Base-by-base conservation (phyloP, 2,797 vertebrate species). In the Mionectes olivaceus region DNA sequence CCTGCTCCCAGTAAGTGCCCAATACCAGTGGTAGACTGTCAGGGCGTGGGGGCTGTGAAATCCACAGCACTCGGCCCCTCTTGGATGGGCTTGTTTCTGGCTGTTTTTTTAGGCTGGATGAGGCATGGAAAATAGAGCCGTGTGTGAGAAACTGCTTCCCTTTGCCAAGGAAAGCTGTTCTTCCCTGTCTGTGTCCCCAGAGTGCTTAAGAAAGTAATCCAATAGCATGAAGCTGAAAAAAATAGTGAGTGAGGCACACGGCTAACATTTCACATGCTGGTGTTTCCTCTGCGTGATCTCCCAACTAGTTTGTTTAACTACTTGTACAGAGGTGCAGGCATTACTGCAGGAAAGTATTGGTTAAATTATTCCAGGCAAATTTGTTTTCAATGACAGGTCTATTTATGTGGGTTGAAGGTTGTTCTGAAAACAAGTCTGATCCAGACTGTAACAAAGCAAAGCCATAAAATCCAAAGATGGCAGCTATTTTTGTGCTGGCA, bases 91-190 rank as follows among this genome's bases (percentile, higher is more conserved):
- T 56, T 86, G 22, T 18, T 80, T 56, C 61, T 50, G 43, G 41
- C 33, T 93, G 76, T 19, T 81, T 91, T 85, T 71, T 68, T 73
- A 93, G 73, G 87, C 73, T 86, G 71, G 69, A 88, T 91, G 87
- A 91, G 85, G 82, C 87, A 86, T 61, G 61, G 87, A 87, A 94
- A 95, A 93, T 11, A 91, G 55, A 87, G 57, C 57, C 0, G 0
- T 55, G 87, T 87, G 76, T 88, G 93, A 95, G 89, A 93, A 96
- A 93, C 43, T 11, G 77, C 65, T 19, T 86, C 57, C 39, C 69
- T 68, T 77, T 95, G 93, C 95, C 95, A 95, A 94, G 1, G 7
- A 94, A 95, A 94, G 76, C 94, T 95, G 75, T 94, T 96, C 93
- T 85, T 83, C 2, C 3, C 69, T 55, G 69, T 71, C 37, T 89